Conservation (phyloP, 2,888 invertebrate species). For the Epiblema foenella region DNA sequence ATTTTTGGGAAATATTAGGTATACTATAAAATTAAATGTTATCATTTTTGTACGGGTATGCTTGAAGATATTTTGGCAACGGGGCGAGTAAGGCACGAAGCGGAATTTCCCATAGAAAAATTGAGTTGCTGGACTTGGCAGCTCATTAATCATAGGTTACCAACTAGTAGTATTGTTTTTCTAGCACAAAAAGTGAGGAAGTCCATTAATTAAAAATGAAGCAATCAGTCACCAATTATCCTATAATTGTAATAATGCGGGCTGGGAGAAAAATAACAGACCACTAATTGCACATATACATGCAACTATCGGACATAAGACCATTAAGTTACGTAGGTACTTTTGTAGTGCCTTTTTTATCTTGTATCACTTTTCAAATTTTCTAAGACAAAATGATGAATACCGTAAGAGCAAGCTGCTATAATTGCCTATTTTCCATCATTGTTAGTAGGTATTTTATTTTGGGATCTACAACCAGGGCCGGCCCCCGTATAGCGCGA, state of each 20-base stretch:
- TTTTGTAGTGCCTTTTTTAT: neutral
- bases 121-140: neutral
- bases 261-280: constrained; percentile 47
- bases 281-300: constrained; percentile 48
- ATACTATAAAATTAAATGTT: neutral
- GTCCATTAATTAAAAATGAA: constrained; percentile 45
- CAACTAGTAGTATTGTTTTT: constrained; percentile 5
- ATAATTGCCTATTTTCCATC: too few species aligned
- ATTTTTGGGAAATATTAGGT: neutral
- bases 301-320: constrained; percentile 46
- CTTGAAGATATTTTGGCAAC: neutral
- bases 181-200: constrained; percentile 13
- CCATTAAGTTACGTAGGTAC: constrained; percentile 28
- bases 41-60: neutral
- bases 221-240: constrained; percentile 48
- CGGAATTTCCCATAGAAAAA: neutral
- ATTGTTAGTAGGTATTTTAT: too few species aligned
- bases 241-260: constrained; percentile 45
- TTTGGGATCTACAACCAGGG: too few species aligned
- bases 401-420: too few species aligned
- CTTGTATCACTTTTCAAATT: too few species aligned
- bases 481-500: too few species aligned
- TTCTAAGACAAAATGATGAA: too few species aligned
- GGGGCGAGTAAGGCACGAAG: neutral
- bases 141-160: constrained; percentile 5